Evolutionary conservation across 2,888 invertebrate species (phyloP).

Genomic region (Stenodera caucasica): DNA sequence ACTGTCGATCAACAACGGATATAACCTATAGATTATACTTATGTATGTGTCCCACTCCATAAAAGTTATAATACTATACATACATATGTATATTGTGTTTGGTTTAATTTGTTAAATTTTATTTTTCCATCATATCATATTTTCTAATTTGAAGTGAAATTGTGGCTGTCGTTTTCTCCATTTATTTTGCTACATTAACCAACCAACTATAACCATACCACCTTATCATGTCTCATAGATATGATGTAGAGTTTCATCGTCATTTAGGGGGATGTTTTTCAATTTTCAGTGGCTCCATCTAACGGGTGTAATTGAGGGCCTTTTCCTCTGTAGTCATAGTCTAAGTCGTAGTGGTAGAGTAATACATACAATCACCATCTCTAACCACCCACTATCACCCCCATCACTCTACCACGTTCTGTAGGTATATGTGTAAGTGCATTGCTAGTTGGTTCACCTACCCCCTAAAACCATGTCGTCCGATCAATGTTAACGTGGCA

Average conservation of each 20-base stretch:
- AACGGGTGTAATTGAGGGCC: slow-evolving; percentile 47
- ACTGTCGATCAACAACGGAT: background rate
- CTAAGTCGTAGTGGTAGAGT: slow-evolving; percentile 7
- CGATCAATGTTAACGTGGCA: slow-evolving; percentile 55
- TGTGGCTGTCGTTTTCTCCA: too few species aligned
- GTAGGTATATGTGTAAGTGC: slow-evolving; percentile 12
- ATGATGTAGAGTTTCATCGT: slow-evolving; percentile 5
- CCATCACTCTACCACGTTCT: slow-evolving; percentile 31
- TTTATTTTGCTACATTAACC: background rate
- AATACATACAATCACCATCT: slow-evolving; percentile 7
- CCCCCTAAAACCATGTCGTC: slow-evolving; percentile 48
- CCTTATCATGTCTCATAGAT: background rate
- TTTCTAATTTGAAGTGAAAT: too few species aligned
- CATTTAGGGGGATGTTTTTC: slow-evolving; percentile 44
- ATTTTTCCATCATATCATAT: background rate
- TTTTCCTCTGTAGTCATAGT: slow-evolving; percentile 33
- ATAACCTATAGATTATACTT: too few species aligned
- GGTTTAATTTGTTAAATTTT: background rate
- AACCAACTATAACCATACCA: background rate
- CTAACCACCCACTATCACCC: slow-evolving; percentile 36
- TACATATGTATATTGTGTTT: background rate
- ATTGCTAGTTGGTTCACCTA: slow-evolving; percentile 23
- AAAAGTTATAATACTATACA: too few species aligned
- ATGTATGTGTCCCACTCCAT: background rate
- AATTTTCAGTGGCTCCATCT: slow-evolving; percentile 49